Evolutionary conservation across 2,113 vertebrate species (phyloP).

Genomic region (Sprattus sprattus): DNA sequence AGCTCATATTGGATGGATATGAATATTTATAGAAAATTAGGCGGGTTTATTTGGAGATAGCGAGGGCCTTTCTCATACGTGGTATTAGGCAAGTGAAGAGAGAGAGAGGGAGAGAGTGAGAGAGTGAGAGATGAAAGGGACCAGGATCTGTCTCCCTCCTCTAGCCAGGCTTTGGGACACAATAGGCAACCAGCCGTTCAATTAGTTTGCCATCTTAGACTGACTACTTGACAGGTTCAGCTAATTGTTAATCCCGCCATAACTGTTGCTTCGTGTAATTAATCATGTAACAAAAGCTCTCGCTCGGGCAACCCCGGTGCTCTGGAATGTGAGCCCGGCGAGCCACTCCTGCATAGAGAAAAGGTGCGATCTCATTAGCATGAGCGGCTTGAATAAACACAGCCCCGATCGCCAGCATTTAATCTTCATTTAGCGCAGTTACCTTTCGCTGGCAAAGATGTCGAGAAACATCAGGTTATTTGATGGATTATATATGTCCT

Average conservation of each 20-base stretch:
- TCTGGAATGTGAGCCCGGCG: constrained; percentile 72
- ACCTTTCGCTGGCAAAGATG: constrained; percentile 69
- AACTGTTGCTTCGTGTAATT: constrained; percentile 92
- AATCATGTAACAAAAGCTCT: constrained; percentile 90
- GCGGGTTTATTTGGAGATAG: constrained; percentile 57
- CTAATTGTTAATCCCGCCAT: constrained; percentile 92
- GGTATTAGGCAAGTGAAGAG: constrained; percentile 55
- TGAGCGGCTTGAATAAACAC: constrained; percentile 76
- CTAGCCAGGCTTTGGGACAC: constrained; percentile 75
- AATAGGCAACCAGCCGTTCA: constrained; percentile 89
- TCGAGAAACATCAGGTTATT: constrained; percentile 62
- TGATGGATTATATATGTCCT: constrained; percentile 45
- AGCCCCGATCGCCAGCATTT: constrained; percentile 72
- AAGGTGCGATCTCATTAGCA: constrained; percentile 45
- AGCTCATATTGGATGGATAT: constrained; percentile 63
- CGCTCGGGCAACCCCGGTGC: constrained; percentile 77
- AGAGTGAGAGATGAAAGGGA: constrained; percentile 68
- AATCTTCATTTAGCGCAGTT: constrained; percentile 74
- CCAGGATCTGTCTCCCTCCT: constrained; percentile 59
- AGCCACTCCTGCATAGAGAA: constrained; percentile 59
- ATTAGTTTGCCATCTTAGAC: constrained; percentile 90
- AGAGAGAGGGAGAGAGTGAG: constrained; percentile 3
- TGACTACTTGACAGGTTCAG: constrained; percentile 89
- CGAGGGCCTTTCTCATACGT: constrained; percentile 47
- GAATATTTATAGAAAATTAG: constrained; percentile 74